Evolutionary conservation across 2,888 invertebrate genomes (phyloP).

Genomic region (Leptopilina drosophilae): DNA sequence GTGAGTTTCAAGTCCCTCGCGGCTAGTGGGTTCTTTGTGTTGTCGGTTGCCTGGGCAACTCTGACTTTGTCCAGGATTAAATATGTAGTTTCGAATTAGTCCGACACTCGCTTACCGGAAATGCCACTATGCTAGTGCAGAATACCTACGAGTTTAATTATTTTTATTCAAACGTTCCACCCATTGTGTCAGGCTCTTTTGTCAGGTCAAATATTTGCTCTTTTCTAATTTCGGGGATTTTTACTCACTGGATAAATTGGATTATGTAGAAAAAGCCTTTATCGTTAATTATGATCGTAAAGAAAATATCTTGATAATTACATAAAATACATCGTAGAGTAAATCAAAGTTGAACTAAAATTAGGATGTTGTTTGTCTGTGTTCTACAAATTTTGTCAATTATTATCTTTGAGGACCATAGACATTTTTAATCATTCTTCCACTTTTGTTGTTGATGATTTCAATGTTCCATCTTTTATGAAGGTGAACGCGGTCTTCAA

Average conservation of each 20-base stretch:
- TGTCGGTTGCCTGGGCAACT: slow-evolving; percentile 64
- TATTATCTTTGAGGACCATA: too few relatives aligned
- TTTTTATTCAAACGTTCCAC: neutral
- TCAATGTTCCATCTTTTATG: too few relatives aligned
- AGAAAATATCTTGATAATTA: too few relatives aligned
- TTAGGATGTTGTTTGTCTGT: too few relatives aligned
- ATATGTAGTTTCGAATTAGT: slow-evolving; percentile 75
- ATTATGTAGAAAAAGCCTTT: neutral
- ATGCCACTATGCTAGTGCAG: neutral
- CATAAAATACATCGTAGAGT: too few relatives aligned
- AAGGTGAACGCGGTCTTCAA: too few relatives aligned
- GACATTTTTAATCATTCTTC: too few relatives aligned
- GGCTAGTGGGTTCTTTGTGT: slow-evolving; percentile 64
- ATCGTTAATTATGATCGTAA: neutral
- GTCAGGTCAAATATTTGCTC: neutral
- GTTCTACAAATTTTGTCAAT: too few relatives aligned
- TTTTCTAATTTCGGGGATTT: neutral
- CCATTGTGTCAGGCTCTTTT: neutral
- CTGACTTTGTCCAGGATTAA: slow-evolving; percentile 73
- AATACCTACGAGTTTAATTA: slow-evolving; percentile 9
- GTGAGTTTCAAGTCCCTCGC: slow-evolving; percentile 62
- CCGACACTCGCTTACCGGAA: slow-evolving; percentile 28
- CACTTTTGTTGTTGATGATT: too few relatives aligned
- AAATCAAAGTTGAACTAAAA: too few relatives aligned
- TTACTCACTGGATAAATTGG: neutral